phyloP scores from a whole-genome alignment of 2,113 vertebrate species.

The Rousettus leschenaultii region DNA sequence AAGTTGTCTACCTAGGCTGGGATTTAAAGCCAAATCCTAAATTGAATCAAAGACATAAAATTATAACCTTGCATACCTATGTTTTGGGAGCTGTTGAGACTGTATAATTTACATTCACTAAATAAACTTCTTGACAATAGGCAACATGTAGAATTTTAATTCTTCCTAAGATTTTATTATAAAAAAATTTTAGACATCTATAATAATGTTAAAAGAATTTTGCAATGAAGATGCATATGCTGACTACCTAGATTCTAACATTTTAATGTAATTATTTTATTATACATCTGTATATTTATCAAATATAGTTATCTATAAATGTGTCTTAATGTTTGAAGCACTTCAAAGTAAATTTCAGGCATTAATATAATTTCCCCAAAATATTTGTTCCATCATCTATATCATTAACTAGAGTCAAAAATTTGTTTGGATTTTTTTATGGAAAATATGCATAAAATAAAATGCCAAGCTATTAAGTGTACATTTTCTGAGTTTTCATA shows the following conservation, averaged over 20 bases:
- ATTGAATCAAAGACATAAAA: neutral
- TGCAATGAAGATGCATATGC: neutral
- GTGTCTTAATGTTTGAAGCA: neutral
- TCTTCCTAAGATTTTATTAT: neutral
- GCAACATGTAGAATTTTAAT: neutral
- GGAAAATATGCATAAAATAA: neutral
- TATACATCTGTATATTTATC: neutral
- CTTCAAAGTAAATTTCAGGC: neutral
- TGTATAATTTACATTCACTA: neutral
- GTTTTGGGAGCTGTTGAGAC: neutral
- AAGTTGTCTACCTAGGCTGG: neutral
- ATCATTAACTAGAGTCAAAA: neutral
- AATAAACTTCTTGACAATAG: neutral
- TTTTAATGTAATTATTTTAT: neutral
- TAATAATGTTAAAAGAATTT: neutral
- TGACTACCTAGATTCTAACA: neutral
- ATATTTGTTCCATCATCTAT: neutral
- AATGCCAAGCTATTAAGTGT: neutral
- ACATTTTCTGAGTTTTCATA: neutral
- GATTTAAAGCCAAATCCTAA: neutral
- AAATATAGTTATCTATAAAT: neutral
- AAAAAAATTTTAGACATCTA: neutral
- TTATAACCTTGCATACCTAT: neutral
- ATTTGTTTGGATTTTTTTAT: neutral
- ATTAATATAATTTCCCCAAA: neutral